Conservation (phyloP, 2,113 vertebrate genomes). For the Ophthalmolycus amberensis region DNA sequence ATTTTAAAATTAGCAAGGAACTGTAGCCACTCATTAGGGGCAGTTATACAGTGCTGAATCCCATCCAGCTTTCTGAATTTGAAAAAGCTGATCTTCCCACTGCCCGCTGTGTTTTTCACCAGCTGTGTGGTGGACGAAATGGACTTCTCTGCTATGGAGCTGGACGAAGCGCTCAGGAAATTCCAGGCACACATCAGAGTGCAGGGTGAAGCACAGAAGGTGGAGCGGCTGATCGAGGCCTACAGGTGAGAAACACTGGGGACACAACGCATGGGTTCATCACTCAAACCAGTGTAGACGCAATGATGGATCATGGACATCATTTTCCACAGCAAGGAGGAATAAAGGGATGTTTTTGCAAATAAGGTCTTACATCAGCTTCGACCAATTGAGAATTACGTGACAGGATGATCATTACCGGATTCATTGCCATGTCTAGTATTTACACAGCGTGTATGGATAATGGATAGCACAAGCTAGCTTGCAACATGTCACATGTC, state of each 20-base stretch:
- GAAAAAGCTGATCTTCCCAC: not conserved
- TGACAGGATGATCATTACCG: conserved; percentile 15
- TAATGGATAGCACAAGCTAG: not conserved
- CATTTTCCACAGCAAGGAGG: not conserved
- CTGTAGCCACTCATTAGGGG: not conserved
- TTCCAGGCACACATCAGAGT: conserved; percentile 98
- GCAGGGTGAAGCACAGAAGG: conserved; percentile 97
- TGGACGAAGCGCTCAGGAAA: conserved; percentile 96
- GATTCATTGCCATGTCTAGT: not conserved
- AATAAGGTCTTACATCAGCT: conserved; percentile 7
- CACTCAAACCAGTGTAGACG: conserved; percentile 1
- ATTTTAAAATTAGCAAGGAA: not conserved
- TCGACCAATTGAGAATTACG: not conserved
- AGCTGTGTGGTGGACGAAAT: conserved; percentile 98
- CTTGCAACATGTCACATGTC: not conserved
- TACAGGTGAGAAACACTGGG: conserved; percentile 85
- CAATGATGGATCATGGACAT: not conserved
- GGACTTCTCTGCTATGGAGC: conserved; percentile 95
- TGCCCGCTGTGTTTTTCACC: conserved; percentile 29
- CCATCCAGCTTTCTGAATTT: not conserved
- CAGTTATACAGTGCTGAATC: not conserved
- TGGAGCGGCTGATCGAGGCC: conserved; percentile 95
- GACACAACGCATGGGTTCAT: not conserved
- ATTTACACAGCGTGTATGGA: conserved; percentile 12
- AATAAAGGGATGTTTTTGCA: conserved; percentile 1